Base-by-base conservation (phyloP, 2,797 vertebrate species). In the Taenioides sp. region DNA sequence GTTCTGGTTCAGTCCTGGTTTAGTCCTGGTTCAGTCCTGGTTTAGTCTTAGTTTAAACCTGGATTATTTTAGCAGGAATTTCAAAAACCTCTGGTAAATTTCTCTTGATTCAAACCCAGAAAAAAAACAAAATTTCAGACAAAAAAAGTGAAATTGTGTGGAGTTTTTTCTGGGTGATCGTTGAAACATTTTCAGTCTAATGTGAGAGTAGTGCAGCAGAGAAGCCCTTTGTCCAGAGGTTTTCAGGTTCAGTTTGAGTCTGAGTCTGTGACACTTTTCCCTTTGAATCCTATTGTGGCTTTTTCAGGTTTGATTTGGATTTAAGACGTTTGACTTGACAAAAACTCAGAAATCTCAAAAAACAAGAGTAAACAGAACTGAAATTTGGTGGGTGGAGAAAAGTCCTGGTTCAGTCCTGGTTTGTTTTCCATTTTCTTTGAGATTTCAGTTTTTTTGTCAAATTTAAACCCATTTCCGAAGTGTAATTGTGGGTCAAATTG, bases 281-380 rank as follows among this genome's bases (percentile, higher is more conserved):
- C 54, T 23, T 55, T 55, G n/a, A 23, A 23, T 55, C 54, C 54
- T 55, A 23, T 55, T 55, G 54, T 55, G 54, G 54, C 54, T 55
- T 55, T 54, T 55, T 55, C 9, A 55, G 1, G 2, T 22, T 55
- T 54, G 50, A 20, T 52, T 20, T 20, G 5, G 17, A 52, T 52
- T 20, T 20, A 52, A 52, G n/a, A n/a, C n/a, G n/a, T n/a, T n/a
- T n/a, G n/a, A n/a, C n/a, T n/a, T n/a, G n/a, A n/a, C n/a, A 57
- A 57, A 23, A 57, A 57, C 22, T 12, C 54, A 57, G 54, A 57
- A 57, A 57, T 57, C 54, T 55, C 40, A 43, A 43, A 43, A 43
- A 43, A 43, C 11, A 23, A 23, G 3, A 12, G 22, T 7, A 55
- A 55, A 55, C 2, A 22, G 7, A 23, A 55, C 12, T 11, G 20